These are phyloP conservation scores for roundworm (Caenorhabditis elegans) DNA, from an alignment of 1,140 invertebrate genomes.

Conservation along the genomic window DNA sequence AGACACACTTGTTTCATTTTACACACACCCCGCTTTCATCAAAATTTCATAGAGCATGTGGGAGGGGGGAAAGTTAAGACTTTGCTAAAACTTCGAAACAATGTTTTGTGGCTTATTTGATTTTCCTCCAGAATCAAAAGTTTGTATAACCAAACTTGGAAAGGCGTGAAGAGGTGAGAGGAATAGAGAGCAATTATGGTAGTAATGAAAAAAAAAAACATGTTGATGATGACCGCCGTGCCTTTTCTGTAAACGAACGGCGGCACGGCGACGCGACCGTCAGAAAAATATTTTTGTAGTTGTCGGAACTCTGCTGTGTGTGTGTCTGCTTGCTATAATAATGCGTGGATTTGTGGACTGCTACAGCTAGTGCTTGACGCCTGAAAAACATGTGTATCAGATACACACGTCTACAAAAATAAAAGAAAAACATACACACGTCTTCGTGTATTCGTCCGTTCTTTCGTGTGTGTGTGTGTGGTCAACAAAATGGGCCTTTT, in stretches of 20 bases:
- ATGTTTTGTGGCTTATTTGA: no score
- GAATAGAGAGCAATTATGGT: constrained; percentile 18
- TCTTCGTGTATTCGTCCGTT: not conserved
- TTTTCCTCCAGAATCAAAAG: no score
- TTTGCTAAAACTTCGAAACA: no score
- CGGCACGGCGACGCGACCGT: not conserved
- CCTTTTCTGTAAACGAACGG: not conserved
- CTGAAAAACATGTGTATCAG: constrained; percentile 13
- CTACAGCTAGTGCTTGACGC: not conserved
- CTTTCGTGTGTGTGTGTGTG: not conserved
- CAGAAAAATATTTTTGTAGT: constrained; percentile 18
- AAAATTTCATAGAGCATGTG: not conserved
- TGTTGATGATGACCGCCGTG: not conserved
- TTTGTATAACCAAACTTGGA: not conserved
- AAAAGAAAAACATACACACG: not conserved
- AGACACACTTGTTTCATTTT: no score
- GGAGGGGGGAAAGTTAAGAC: no score
- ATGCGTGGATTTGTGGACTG: not conserved
- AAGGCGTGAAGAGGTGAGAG: not conserved
- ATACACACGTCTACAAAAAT: constrained; percentile 9
- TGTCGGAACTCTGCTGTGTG: not conserved
- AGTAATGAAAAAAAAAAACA: constrained; percentile 28
- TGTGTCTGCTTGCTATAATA: not conserved
- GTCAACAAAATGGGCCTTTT: constrained; percentile 27
- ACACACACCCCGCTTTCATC: not conserved